These are phyloP conservation scores for Columbina picui DNA, from an alignment of 2,113 vertebrate genomes.

Conservation along the genomic window DNA sequence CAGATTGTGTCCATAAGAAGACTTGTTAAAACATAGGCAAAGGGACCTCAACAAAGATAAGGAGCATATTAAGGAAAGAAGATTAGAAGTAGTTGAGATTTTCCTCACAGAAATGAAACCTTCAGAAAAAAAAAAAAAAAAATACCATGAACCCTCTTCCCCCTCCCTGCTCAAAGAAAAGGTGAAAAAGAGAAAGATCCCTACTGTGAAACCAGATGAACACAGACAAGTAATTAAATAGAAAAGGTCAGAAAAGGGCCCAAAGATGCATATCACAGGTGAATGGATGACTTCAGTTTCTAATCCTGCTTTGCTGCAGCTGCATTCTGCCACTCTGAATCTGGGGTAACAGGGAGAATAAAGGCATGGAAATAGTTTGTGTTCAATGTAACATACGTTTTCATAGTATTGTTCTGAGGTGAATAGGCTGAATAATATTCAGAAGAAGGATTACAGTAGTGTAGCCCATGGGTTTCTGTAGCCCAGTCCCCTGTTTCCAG, in stretches of 20 bases:
- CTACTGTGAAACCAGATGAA: not conserved
- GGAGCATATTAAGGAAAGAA: not conserved
- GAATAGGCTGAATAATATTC: not conserved
- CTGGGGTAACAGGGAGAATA: not conserved
- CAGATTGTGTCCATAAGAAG: not conserved
- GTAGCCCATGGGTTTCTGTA: not conserved
- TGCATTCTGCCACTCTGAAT: not conserved
- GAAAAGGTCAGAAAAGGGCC: not conserved
- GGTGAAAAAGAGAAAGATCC: not conserved
- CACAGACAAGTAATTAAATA: not conserved
- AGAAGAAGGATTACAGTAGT: not conserved
- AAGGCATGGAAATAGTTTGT: not conserved
- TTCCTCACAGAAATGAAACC: not conserved
- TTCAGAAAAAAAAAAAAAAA: not conserved
- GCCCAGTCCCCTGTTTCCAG: not conserved
- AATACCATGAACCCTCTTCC: too few species aligned
- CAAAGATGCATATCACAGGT: not conserved
- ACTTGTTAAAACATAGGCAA: not conserved
- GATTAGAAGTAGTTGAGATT: not conserved
- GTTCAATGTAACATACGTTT: not conserved
- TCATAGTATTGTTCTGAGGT: not conserved
- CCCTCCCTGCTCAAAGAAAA: fast-evolving
- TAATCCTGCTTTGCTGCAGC: not conserved
- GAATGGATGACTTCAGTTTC: not conserved
- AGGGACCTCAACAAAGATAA: not conserved